Base-by-base conservation (phyloP, 2,797 vertebrate genomes). In the Columba guinea region DNA sequence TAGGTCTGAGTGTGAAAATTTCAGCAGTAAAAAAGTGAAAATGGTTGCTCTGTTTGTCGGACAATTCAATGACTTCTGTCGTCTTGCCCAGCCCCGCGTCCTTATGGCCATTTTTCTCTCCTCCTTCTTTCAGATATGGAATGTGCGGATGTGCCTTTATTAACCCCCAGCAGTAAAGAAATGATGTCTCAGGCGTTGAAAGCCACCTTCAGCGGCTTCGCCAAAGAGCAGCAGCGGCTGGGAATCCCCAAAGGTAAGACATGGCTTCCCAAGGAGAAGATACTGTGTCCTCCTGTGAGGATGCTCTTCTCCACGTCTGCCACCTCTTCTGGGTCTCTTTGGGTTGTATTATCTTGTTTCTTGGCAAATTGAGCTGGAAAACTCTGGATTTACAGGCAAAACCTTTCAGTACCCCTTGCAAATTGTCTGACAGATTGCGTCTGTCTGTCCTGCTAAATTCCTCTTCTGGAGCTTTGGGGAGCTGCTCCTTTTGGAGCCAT, bases 171-270 rank as follows among this genome's bases (percentile, higher is more conserved):
- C 96, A 99, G 99, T 97, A 99, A 99, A 97, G 99, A 99, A 96
- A 99, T 99, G 99, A 99, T 99, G 99, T 99, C 99, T 80, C 99
- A 99, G 97, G 99, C 99, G 5, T 87, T 99, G 96, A 99, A 99
- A 96, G 99, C 99, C 95, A 99, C 99, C 4, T 99, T 99, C 97
- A 99, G 99, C 3, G 99, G 99, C 89, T 99, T 99, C 65, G 98
- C 99, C 23, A 99, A 99, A 97, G 99, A 99, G 60, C 99, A 99
- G 88, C 99, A 99, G 94, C 98, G 99, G 51, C 98, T 99, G 93
- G 99, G 99, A 88, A 99, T 99, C 89, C 99, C 99, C 85, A 99
- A 99, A 99, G 99, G 99, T 99, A 98, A 90, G 81, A 4, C 34
- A 0, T 3, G 18, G 21, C 20, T 59, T 56, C 74, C 49, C 24